Evolutionary conservation across 1,140 invertebrate species (phyloP).

Genomic region (Ostrea denselamellosa): DNA sequence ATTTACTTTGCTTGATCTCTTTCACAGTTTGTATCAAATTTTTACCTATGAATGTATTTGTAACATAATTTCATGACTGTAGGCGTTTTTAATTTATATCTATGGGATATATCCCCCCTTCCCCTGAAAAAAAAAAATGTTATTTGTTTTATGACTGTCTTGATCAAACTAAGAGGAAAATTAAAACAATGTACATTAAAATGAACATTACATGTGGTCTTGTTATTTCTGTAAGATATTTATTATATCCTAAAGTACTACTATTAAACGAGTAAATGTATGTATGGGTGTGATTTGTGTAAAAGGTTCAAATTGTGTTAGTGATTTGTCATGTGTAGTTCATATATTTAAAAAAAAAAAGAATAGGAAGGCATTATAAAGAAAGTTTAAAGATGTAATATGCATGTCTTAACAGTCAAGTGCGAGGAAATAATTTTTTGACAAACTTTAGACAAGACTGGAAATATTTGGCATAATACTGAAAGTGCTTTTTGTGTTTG

Average conservation of each 20-base stretch:
- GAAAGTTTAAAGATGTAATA: neutral
- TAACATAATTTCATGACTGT: conserved; percentile 17
- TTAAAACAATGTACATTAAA: conserved; percentile 4
- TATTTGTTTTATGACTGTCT: conserved; percentile 17
- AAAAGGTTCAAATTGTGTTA: conserved; percentile 32
- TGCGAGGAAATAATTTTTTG: neutral
- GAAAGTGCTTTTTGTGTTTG: conserved; percentile 20
- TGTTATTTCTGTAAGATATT: conserved; percentile 22
- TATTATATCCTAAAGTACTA: conserved; percentile 32
- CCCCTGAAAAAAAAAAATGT: neutral
- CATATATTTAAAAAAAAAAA: conserved; percentile 9
- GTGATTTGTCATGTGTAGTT: conserved; percentile 34
- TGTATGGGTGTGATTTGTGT: conserved; percentile 17
- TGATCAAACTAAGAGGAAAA: conserved; percentile 10
- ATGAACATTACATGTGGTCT: conserved; percentile 21
- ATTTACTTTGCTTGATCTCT: conserved; percentile 4
- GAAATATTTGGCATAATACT: conserved; percentile 2
- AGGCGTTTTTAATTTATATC: conserved; percentile 34
- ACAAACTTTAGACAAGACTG: neutral
- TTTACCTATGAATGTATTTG: conserved; percentile 38
- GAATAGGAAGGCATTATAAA: conserved; percentile 15
- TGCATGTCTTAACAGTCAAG: neutral
- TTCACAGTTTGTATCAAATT: conserved; percentile 36
- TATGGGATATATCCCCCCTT: neutral
- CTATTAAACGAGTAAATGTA: neutral